Evolutionary conservation across 2,888 invertebrate genomes (phyloP).

Genomic region (Anaspis maculata): DNA sequence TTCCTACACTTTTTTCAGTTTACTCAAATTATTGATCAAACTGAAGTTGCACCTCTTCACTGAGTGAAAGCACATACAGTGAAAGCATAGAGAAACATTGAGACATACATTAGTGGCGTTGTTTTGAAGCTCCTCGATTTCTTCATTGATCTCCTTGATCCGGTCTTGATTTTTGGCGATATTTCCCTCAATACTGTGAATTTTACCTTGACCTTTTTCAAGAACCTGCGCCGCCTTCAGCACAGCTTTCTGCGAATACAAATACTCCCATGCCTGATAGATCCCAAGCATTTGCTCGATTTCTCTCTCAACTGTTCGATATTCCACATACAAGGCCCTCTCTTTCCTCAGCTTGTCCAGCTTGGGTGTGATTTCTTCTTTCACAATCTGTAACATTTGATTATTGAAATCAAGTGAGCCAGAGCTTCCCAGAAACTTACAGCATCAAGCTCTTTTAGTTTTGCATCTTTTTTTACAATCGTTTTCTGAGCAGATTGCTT

Average conservation of each 20-base stretch:
- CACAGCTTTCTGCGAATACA: constrained; percentile 32
- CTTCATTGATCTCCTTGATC: constrained; percentile 48
- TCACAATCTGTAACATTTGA: constrained; percentile 48
- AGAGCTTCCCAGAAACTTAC: constrained; percentile 40
- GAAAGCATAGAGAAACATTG: too few relatives aligned
- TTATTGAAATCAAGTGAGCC: constrained; percentile 1
- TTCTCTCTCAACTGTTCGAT: constrained; percentile 77
- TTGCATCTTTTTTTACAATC: constrained; percentile 88
- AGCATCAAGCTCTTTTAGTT: constrained; percentile 75
- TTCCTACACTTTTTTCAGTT: too few relatives aligned
- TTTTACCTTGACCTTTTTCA: constrained; percentile 24
- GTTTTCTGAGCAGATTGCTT: constrained; percentile 77
- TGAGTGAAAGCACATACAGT: too few relatives aligned
- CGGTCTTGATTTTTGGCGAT: constrained; percentile 48
- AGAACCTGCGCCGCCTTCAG: constrained; percentile 27
- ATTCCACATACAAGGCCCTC: constrained; percentile 75
- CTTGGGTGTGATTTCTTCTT: constrained; percentile 86
- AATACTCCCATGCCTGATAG: constrained; percentile 64
- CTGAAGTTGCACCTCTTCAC: too few relatives aligned
- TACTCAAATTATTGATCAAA: too few relatives aligned
- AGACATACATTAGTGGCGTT: constrained; percentile 57
- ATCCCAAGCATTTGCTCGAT: constrained; percentile 72
- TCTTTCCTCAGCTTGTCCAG: constrained; percentile 80
- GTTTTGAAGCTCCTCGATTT: constrained; percentile 54
- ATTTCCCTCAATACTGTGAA: constrained; percentile 37